phyloP scores from a whole-genome alignment of 2,797 vertebrate species.

The Urosaurus nigricauda region DNA sequence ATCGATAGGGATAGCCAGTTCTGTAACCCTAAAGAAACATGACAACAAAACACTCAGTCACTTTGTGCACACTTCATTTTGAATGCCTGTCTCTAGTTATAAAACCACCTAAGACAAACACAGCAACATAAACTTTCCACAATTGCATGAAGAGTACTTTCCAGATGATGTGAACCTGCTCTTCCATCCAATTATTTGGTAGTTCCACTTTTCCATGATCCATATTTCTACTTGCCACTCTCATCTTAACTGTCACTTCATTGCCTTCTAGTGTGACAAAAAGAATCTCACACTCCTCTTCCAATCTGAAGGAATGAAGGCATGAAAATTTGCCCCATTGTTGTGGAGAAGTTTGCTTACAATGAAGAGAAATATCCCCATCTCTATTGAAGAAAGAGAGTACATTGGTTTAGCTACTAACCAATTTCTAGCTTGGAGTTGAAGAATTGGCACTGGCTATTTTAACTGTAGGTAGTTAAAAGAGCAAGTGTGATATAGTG shows the following conservation, averaged over 20 bases:
- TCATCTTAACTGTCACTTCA: neutral
- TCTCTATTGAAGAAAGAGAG: no score
- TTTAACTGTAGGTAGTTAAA: neutral
- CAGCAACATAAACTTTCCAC: neutral
- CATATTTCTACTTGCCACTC: neutral
- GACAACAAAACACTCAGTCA: slow-evolving; percentile 41
- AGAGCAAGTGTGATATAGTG: no score
- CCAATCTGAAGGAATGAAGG: no score
- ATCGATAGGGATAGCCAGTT: slow-evolving; percentile 97
- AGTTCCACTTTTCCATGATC: neutral
- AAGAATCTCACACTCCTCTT: neutral
- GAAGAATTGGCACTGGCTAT: no score
- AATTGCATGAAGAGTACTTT: neutral
- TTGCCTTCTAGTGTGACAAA: neutral
- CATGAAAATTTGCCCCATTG: neutral
- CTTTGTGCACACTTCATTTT: neutral
- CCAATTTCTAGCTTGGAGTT: no score
- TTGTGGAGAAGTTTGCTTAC: no score
- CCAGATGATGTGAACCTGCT: neutral
- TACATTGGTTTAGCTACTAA: no score
- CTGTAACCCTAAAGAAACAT: slow-evolving; percentile 89
- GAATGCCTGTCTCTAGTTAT: no score
- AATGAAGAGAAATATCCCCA: no score
- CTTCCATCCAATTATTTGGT: neutral
- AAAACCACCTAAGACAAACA: neutral